A percentile compares a stretch with the other conserved stretches of the same genome.
Evolutionary conservation across 2,797 vertebrate species (phyloP).

Genomic region (Enteromius fasciolatus): DNA sequence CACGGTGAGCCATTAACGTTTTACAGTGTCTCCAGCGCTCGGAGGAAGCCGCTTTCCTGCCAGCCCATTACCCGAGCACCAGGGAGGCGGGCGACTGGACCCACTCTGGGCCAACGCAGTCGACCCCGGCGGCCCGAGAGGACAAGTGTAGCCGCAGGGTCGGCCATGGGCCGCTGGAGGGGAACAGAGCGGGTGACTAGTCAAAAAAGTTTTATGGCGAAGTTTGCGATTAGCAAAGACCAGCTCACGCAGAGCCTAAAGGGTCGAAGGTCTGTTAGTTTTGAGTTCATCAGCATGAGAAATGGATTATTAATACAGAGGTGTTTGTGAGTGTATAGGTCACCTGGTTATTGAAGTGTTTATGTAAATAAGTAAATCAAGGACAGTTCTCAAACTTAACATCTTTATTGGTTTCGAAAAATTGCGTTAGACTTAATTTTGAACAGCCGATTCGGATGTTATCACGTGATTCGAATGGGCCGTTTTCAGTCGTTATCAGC

Average conservation of each 20-base stretch:
- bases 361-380: background rate
- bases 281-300: constrained; percentile 48
- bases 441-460: too few relatives aligned
- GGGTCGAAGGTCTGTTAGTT: constrained; percentile 57
- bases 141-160: constrained; percentile 49
- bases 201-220: constrained; percentile 51
- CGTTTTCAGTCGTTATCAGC: too few relatives aligned
- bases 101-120: constrained; percentile 48
- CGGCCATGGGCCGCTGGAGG: constrained; percentile 47
- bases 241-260: constrained; percentile 31
- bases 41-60: constrained; percentile 59
- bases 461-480: too few relatives aligned
- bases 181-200: constrained; percentile 50
- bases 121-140: constrained; percentile 43
- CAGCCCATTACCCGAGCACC: constrained; percentile 64
- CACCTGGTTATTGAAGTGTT: constrained; percentile 10
- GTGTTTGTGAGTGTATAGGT: constrained; percentile 40
- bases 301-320: constrained; percentile 51
- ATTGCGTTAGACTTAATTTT: background rate
- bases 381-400: background rate
- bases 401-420: background rate
- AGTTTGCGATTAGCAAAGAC: constrained; percentile 46
- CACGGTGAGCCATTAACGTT: constrained; percentile 64
- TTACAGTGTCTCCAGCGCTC: constrained; percentile 61
- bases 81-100: constrained; percentile 54